phyloP scores from a whole-genome alignment of 2,888 invertebrate genomes.

The Cybosia mesomella region DNA sequence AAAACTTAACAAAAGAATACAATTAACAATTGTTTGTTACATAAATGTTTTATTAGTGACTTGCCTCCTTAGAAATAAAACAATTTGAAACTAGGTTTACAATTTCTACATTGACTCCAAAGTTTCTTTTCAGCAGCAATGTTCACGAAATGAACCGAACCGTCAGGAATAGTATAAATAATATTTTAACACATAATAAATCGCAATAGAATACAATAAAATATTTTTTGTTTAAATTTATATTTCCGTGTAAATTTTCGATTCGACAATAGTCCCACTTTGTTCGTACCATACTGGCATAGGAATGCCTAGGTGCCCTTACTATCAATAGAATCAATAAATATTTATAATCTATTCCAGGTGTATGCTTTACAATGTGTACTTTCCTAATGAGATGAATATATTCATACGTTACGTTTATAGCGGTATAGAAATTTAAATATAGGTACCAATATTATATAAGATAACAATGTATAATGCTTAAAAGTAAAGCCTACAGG shows the following conservation, averaged over 20 bases:
- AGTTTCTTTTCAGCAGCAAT: neutral
- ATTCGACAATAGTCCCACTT: neutral
- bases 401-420: neutral
- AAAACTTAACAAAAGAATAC: no score
- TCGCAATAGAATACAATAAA: neutral
- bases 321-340: neutral
- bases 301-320: neutral
- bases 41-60: no score
- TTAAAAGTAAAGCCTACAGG: neutral
- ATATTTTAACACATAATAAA: no score
- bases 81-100: neutral
- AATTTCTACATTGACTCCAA: neutral
- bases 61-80: no score
- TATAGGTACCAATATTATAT: no score
- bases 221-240: neutral
- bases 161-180: no score
- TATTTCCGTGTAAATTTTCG: neutral
- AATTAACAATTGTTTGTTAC: no score
- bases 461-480: neutral
- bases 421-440: neutral
- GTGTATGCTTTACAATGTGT: constrained; percentile 2
- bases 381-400: neutral
- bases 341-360: neutral
- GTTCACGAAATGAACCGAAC: neutral
- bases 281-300: neutral